Conservation (phyloP, 92 coral and sea anemone species). For the Palythoa grandiflora region DNA sequence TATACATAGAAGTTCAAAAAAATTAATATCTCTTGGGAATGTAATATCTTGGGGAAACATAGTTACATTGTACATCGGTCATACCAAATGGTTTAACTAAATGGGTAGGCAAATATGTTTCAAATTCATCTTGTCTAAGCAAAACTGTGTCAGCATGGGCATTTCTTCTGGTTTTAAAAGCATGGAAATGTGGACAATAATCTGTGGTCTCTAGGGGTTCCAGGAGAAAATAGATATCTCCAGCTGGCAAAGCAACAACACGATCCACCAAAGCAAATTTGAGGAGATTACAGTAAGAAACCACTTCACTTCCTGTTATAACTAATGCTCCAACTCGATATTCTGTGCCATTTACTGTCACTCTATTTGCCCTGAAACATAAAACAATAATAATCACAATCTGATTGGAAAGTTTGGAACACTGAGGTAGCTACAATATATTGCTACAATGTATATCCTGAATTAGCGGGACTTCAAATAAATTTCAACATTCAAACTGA, state of each 20-base stretch:
- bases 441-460: too few relatives aligned
- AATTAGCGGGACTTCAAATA: too few relatives aligned
- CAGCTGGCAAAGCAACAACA: not conserved
- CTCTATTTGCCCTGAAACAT: not conserved
- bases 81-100: too few relatives aligned
- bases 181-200: not conserved
- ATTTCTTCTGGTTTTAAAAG: not conserved
- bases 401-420: too few relatives aligned
- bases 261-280: not conserved
- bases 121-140: not conserved
- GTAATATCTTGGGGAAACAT: not conserved
- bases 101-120: too few relatives aligned
- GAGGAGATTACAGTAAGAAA: not conserved
- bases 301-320: not conserved
- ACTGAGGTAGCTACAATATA: too few relatives aligned
- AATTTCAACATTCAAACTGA: too few relatives aligned
- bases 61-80: not conserved
- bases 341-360: not conserved
- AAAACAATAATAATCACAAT: not conserved
- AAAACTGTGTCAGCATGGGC: slow-evolving; percentile 1
- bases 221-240: not conserved
- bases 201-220: not conserved
- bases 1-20: not conserved
- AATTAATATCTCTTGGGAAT: not conserved
- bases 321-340: slow-evolving; percentile 1